Evolutionary conservation across 1,140 invertebrate genomes (phyloP), one percentile per base, ranked within the genome.

Genomic region (Cotesia chilonis): DNA sequence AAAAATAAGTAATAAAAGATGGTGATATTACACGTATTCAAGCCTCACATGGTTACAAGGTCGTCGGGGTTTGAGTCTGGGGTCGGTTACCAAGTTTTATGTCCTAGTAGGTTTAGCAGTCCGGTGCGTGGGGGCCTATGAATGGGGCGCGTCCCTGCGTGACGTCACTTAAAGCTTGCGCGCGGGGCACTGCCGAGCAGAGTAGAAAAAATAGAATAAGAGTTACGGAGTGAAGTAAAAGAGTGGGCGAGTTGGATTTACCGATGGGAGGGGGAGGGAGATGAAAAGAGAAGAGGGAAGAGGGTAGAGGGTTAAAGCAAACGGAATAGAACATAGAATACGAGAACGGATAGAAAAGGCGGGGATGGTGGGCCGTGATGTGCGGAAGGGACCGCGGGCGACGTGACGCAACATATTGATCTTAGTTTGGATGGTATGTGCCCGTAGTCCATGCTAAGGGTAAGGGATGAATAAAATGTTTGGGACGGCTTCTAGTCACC

Each of bases 351-450:
- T 55, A 66, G 67, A 66, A 38, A 51, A 35, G 60, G 71, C 36
- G 71, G 66, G 77, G 75, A 74, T 75, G 72, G 61, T 41, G 72
- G 70, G 54, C 72, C 68, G 66, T 47, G 63, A 38, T 54, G 59
- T 61, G 71, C 70, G 71, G 75, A 73, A 67, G 73, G 76, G 75
- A 75, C 72, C 67, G 74, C 61, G 74, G 76, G 78, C 74, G 76
- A 84, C 79, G 81, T 85, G 84, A 84, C 82, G 84, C 82, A 85
- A 85, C 78, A 83, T 84, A 85, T 85, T 85, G 84, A 85, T 85
- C 80, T 82, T 82, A 79, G 81, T 84, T 82, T 83, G 76, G 80
- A 78, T 74, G 59, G 66, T 47, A 47, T 47, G 41, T 47, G 10
- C 41, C 5, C 41, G 41, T 47, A 47, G 41, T 47, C 41, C 41